phyloP scores from a whole-genome alignment of 1,140 invertebrate species.

The Schmidtea mediterranea region DNA sequence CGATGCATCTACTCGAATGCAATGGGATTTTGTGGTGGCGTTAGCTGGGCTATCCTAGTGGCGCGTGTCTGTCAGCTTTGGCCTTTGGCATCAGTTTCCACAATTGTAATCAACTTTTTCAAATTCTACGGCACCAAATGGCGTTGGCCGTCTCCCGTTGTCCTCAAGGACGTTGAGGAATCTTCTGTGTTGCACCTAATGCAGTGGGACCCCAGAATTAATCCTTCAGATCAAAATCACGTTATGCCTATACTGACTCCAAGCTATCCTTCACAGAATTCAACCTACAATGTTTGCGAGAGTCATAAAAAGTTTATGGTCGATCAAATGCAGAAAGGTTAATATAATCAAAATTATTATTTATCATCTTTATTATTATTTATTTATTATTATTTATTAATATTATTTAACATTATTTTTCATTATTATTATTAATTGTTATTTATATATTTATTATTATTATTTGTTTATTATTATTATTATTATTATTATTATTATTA shows the following conservation, averaged over 20 bases:
- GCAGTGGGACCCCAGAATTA: constrained; percentile 33
- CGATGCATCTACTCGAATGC: constrained; percentile 94
- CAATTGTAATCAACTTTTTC: constrained; percentile 88
- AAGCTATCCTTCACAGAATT: constrained; percentile 96
- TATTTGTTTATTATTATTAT: no score
- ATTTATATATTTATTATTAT: no score
- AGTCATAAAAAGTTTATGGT: background rate
- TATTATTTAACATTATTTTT: no score
- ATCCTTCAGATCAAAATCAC: constrained; percentile 64
- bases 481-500: no score
- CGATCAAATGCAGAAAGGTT: background rate
- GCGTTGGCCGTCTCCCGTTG: constrained; percentile 77
- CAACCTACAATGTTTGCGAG: constrained; percentile 64
- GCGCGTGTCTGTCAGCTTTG: constrained; percentile 90
- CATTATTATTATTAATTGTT: no score
- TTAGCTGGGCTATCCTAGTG: constrained; percentile 97
- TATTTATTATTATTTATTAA: no score
- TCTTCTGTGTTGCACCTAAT: constrained; percentile 9
- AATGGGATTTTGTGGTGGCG: constrained; percentile 82
- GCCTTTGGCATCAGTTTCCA: constrained; percentile 75
- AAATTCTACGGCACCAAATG: constrained; percentile 45
- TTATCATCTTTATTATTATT: no score
- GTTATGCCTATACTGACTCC: constrained; percentile 99
- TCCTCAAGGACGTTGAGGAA: constrained; percentile 37
- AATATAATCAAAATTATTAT: no score